Percentiles rank a stretch among this genome's conserved stretches.
phyloP scores from a whole-genome alignment of 2,888 invertebrate genomes.

The Capitulum mitella region DNA sequence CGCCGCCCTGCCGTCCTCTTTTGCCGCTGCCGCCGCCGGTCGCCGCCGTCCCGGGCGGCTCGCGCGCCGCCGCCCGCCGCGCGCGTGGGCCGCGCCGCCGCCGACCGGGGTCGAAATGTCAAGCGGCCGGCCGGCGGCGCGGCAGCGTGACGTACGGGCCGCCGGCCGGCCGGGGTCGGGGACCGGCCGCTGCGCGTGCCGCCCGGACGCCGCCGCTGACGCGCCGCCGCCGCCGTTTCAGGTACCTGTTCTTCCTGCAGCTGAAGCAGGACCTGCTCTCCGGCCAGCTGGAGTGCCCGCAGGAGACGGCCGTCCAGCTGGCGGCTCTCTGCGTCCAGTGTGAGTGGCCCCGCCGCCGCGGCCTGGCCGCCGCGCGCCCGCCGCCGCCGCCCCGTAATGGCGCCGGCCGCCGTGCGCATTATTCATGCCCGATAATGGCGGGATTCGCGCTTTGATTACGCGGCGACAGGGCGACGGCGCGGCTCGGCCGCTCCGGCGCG shows the following conservation, averaged over 20 bases:
- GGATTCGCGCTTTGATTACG: not conserved
- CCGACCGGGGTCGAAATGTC: conserved; percentile 18
- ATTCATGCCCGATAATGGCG: not conserved
- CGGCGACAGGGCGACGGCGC: too few species aligned
- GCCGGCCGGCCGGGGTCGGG: conserved; percentile 8
- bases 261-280: conserved; percentile 89
- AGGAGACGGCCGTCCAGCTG: conserved; percentile 78
- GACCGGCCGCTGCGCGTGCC: not conserved
- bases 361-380: too few species aligned
- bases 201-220: too few species aligned
- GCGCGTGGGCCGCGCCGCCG: conserved; percentile 7
- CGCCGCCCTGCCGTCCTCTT: too few species aligned
- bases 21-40: not conserved
- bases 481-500: too few species aligned
- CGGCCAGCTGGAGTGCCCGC: conserved; percentile 81
- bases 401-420: not conserved
- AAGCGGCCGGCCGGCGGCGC: not conserved
- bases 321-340: conserved; percentile 89
- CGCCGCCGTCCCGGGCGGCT: not conserved
- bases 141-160: not conserved
- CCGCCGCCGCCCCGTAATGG: too few species aligned
- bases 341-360: conserved; percentile 47
- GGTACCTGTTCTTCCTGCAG: conserved; percentile 95
- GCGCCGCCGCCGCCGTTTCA: conserved; percentile 37
- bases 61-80: conserved; percentile 5